phyloP scores from a whole-genome alignment of 2,888 invertebrate species.

The Neoaliturus tenellus region DNA sequence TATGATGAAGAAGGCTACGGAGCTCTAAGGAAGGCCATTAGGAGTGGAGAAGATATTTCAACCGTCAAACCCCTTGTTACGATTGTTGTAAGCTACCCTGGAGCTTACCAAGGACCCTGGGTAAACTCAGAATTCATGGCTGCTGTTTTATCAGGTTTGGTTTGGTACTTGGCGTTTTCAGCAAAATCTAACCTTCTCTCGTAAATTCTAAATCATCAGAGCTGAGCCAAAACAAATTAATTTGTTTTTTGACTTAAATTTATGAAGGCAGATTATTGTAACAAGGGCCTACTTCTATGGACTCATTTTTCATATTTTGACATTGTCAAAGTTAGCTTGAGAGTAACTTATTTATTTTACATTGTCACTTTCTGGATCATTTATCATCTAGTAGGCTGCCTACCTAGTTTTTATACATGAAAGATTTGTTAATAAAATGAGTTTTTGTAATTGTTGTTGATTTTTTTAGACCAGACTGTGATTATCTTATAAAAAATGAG shows the following conservation, averaged over 20 bases:
- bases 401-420: not conserved
- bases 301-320: not conserved
- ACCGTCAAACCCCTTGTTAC: conserved; percentile 83
- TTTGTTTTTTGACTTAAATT: not conserved
- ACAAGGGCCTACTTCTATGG: not conserved
- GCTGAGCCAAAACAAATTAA: not conserved
- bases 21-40: conserved; percentile 86
- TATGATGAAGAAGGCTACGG: conserved; percentile 96
- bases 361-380: not conserved
- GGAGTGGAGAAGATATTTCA: conserved; percentile 80
- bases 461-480: no score
- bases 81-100: conserved; percentile 83
- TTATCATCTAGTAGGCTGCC: not conserved
- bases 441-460: not conserved
- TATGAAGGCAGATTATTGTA: not conserved
- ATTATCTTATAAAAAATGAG: no score
- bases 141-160: conserved; percentile 83
- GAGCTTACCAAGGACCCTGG: conserved; percentile 94
- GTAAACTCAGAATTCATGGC: conserved; percentile 95
- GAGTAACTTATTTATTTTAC: not conserved
- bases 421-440: not conserved
- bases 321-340: not conserved
- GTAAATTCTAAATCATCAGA: conserved; percentile 19
- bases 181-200: conserved; percentile 87
- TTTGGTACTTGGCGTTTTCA: conserved; percentile 92